A percentile compares a stretch with the other conserved stretches of the same genome.
phyloP scores from a whole-genome alignment of 2,888 invertebrate species.

The Thymelicus acteon region DNA sequence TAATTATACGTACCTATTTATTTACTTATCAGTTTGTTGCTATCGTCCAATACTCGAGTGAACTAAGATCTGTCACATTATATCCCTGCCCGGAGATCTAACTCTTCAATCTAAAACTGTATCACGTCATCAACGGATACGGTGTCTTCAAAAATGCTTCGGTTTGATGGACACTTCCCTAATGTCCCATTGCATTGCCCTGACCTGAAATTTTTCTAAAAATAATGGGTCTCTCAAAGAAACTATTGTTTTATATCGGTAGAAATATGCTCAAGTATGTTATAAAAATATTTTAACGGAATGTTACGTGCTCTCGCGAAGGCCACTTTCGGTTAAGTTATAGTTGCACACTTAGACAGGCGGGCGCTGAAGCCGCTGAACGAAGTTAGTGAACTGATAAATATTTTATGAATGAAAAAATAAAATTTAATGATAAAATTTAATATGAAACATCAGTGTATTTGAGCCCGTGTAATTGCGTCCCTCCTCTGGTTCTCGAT shows the following conservation, averaged over 20 bases:
- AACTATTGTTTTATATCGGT: background rate
- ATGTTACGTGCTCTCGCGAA: background rate
- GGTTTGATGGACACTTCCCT: background rate
- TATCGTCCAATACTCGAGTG: too few species aligned
- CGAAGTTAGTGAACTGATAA: background rate
- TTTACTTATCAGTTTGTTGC: too few species aligned
- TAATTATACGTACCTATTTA: too few species aligned
- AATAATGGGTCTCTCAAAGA: background rate
- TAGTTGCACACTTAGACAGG: background rate
- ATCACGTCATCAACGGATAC: too few species aligned
- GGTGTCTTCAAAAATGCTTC: background rate
- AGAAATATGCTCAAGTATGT: background rate
- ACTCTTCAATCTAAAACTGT: too few species aligned
- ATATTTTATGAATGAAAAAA: background rate
- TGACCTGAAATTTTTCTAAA: background rate
- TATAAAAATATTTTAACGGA: background rate
- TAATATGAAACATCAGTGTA: background rate
- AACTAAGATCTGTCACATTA: too few species aligned
- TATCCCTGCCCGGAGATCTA: too few species aligned
- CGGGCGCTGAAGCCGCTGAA: background rate
- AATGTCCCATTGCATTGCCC: background rate
- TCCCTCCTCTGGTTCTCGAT: too few species aligned
- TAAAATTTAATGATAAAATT: background rate
- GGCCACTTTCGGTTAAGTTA: background rate
- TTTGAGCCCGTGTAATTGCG: too few species aligned